Evolutionary conservation across 2,113 vertebrate genomes (phyloP).

Genomic region (Glaucidium brasilianum): DNA sequence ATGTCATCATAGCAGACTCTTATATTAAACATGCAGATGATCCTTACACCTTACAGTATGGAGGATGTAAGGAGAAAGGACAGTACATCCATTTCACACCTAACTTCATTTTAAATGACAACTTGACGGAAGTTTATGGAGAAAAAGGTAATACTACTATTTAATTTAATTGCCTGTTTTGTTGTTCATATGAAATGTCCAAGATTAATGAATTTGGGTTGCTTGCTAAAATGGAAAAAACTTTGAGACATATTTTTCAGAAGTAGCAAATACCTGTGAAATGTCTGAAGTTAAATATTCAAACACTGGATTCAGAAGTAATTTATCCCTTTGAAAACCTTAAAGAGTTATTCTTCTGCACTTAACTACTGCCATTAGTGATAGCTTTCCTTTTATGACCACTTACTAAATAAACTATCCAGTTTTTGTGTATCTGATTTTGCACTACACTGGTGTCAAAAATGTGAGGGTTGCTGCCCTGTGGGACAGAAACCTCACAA

Average conservation of each 20-base stretch:
- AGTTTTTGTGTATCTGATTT: not conserved
- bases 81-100: conserved; percentile 75
- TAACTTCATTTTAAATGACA: conserved; percentile 62
- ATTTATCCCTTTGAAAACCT: not conserved
- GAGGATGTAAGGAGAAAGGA: conserved; percentile 65
- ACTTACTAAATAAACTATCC: not conserved
- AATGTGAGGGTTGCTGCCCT: not conserved
- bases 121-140: conserved; percentile 35
- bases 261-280: not conserved
- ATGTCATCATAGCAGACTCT: conserved; percentile 65
- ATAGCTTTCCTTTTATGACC: not conserved
- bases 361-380: not conserved
- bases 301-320: not conserved
- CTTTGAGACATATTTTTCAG: not conserved
- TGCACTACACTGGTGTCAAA: not conserved
- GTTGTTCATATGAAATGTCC: not conserved
- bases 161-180: not conserved
- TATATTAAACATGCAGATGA: conserved; percentile 44
- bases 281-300: not conserved
- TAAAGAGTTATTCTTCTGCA: not conserved
- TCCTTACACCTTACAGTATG: conserved; percentile 72
- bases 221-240: not conserved
- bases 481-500: not conserved
- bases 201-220: not conserved
- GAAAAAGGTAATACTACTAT: conserved; percentile 53